Conservation (phyloP, 35 echinoderm and acorn worm species). For the Apostichopus parvimensis region DNA sequence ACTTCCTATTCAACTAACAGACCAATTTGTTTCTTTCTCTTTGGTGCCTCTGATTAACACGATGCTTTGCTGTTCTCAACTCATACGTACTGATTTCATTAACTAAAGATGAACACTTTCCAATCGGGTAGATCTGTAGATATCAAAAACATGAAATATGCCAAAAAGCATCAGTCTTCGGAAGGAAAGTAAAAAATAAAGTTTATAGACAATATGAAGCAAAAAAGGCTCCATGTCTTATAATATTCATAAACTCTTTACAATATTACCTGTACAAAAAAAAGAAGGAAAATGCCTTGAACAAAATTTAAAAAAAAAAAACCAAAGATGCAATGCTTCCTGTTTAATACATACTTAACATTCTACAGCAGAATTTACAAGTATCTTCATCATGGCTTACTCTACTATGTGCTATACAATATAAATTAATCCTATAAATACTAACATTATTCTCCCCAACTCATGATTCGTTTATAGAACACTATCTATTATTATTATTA, state of each 20-base stretch:
- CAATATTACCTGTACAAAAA: neutral
- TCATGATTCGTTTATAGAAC: too few relatives aligned
- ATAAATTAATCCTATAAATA: neutral
- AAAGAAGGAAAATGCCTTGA: neutral
- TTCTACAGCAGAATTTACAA: neutral
- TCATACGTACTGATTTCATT: too few relatives aligned
- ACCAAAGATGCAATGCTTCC: neutral
- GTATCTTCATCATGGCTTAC: neutral
- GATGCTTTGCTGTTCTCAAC: too few relatives aligned
- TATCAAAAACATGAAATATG: too few relatives aligned
- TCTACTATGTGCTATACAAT: neutral
- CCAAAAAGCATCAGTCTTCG: too few relatives aligned
- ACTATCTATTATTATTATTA: too few relatives aligned
- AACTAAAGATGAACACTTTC: too few relatives aligned
- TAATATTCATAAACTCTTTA: slow-evolving; percentile 3
- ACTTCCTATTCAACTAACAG: too few relatives aligned
- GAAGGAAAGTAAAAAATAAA: neutral
- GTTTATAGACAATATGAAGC: neutral
- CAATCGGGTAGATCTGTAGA: too few relatives aligned
- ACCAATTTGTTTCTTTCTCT: too few relatives aligned
- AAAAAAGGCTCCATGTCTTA: neutral
- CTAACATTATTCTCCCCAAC: neutral
- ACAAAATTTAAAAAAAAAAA: neutral
- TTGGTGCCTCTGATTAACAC: too few relatives aligned
- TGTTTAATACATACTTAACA: neutral